Base-by-base conservation (phyloP, 30 jellyfish, hydroid and myxozoan species). In the Hydractinia echinata region DNA sequence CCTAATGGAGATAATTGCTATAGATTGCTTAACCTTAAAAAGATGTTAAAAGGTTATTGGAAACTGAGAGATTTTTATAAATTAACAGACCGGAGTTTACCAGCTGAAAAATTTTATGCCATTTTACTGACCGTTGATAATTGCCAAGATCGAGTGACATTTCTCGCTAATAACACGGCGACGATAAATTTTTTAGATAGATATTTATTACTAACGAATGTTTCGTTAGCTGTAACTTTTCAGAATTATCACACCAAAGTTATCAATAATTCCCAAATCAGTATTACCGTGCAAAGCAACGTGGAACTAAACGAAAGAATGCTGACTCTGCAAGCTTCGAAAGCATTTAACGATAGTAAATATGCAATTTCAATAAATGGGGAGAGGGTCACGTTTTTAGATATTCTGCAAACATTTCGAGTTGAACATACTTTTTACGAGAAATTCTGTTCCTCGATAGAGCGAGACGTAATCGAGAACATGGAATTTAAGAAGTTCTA, bases 51-150 rank as follows among this genome's bases (percentile, higher is more conserved):
- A 74, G 83, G 66, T 6, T 58, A 74, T 49, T 74, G 51, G 66
- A 74, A 74, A 49, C 61, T 74, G 4, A 58, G 54, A 50, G 83
- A 49, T 49, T 74, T 74, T 49, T 55, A 30, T 74, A 74, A 74
- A 49, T 30, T 74, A 10, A 74, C 83, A 4, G 83, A 74, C 66
- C 66, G 69, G 21, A 55, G 7, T n/a, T 30, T 74, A 9, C 83
- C 83, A 18, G 61, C 83, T 30, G 83, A 74, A 49, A 74, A 55
- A 48, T 74, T 74, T 50, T 52, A 74, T 11, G 66, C 54, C 67
- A 49, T 49, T 50, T 49, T 49, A 49, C 69, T 74, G 71, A 50
- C 61, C 39, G 83, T 74, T 16, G 83, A 51, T 30, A 49, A 49
- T 7, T 74, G 83, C 7, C 51, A 74, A 44, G 39, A 74, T 5